phyloP scores from a whole-genome alignment of 2,797 vertebrate genomes.

The Labeo calbasu region DNA sequence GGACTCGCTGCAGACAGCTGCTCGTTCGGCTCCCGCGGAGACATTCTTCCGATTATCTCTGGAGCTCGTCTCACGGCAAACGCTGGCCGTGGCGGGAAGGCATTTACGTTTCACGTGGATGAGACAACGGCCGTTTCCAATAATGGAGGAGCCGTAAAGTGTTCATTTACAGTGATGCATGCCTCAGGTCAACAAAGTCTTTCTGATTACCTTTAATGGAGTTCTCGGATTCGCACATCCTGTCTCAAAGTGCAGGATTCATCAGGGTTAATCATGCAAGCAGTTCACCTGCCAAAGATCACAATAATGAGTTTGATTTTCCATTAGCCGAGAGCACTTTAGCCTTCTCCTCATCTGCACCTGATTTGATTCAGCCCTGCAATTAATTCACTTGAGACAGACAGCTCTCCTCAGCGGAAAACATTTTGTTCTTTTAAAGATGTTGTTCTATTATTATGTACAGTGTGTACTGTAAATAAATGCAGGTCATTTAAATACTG shows the following conservation, averaged over 20 bases:
- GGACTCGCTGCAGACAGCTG: conserved; percentile 45
- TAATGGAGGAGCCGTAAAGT: conserved; percentile 18
- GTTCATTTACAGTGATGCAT: conserved; percentile 34
- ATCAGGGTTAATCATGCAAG: conserved; percentile 67
- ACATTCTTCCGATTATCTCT: conserved; percentile 22
- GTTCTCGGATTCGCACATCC: conserved; percentile 36
- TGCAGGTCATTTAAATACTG: background rate
- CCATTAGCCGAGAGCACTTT: conserved; percentile 61
- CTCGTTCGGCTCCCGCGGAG: background rate
- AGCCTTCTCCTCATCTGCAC: conserved; percentile 32
- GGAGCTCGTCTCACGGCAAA: conserved; percentile 9
- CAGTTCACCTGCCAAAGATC: conserved; percentile 74
- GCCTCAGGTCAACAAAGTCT: conserved; percentile 30
- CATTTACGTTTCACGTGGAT: background rate
- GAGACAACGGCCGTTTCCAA: conserved; percentile 3
- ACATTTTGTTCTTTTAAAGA: conserved; percentile 20
- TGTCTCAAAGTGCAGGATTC: conserved; percentile 34
- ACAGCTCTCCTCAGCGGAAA: conserved; percentile 48
- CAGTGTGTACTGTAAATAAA: conserved; percentile 12
- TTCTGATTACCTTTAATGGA: conserved; percentile 47
- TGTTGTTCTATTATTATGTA: background rate
- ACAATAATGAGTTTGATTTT: conserved; percentile 68
- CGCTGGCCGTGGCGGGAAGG: background rate
- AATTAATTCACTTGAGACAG: conserved; percentile 51
- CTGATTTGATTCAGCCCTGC: conserved; percentile 46